These are phyloP conservation scores for Glaucopsyche alexis DNA, from an alignment of 2,888 invertebrate genomes.

Conservation along the genomic window DNA sequence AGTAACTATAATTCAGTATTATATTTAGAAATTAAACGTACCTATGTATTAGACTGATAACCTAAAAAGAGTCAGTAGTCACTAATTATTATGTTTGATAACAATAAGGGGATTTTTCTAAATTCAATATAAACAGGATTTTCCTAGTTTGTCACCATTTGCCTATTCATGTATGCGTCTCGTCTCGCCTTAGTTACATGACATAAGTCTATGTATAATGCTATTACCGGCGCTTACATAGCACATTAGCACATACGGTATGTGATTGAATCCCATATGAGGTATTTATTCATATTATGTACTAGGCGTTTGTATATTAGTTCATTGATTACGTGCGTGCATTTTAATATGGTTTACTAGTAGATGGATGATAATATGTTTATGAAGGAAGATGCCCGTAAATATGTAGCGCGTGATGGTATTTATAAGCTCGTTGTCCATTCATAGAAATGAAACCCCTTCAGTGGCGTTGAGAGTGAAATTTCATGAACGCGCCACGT, in stretches of 20 bases:
- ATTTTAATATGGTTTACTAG: not conserved
- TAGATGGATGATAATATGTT: not conserved
- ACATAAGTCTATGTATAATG: constrained; percentile 18
- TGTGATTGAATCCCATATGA: constrained; percentile 14
- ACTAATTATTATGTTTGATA: not conserved
- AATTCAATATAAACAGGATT: constrained; percentile 10
- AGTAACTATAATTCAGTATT: no score
- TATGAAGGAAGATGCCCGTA: not conserved
- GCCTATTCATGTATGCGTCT: not conserved
- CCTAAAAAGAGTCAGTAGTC: no score
- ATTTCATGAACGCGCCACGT: no score
- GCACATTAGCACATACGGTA: no score
- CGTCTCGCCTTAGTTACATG: constrained; percentile 25
- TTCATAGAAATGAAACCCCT: no score
- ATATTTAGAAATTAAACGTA: no score
- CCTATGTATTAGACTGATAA: not conserved
- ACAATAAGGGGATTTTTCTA: not conserved
- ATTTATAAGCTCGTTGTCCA: not conserved
- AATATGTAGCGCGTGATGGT: not conserved
- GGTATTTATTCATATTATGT: constrained; percentile 15
- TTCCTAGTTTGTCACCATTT: not conserved
- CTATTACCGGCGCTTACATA: constrained; percentile 25
- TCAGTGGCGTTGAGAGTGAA: no score
- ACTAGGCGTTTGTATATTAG: not conserved
- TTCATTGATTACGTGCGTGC: not conserved